Evolutionary conservation across 2,888 invertebrate species (phyloP), one percentile per base, ranked within the genome.

Genomic region (Mechanitis messenoides): DNA sequence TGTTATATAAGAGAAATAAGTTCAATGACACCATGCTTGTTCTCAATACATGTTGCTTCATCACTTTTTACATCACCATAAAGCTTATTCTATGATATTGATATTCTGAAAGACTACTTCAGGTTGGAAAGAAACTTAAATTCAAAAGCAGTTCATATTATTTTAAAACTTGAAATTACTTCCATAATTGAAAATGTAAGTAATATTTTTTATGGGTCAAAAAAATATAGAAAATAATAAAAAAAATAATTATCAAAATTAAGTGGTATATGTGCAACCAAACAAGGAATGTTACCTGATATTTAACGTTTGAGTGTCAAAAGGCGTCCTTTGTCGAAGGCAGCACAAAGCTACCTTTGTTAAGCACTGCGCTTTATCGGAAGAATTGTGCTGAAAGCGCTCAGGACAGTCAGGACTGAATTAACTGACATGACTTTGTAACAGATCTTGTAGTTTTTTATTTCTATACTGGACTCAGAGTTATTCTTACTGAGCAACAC

Each of bases 261-360:
- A 50, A 50, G 31, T 31, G 9, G 50, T 50, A 31, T 6, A 50
- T 31, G 50, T 50, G 50, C 50, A 50, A 50, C 50, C 31, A 50
- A 50, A 50, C 50, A 50, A 9, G 50, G 50, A 50, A 50, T 50
- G 50, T 50, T 50, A 50, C 59, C 54, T 63, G 56, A 59, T 63
- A 63, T 63, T 63, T 63, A 63, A 63, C 62, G 58, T 63, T 60
- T 60, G 63, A 63, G 60, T 63, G 60, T 63, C 57, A 63, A 63
- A 63, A 60, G 64, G 58, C 60, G 64, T 61, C 64, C 61, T 64
- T 64, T 64, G 61, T 64, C 64, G 63, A 59, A 50, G 55, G 42
- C 38, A 54, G 45, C 38, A 60, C 63, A 64, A 64, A 64, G 61
- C 55, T 61, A 50, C 56, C 38, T 56, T 61, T 64, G 50, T 50